Conservation (phyloP, 2,113 vertebrate genomes). For the Mesoclemmys tuberculata region DNA sequence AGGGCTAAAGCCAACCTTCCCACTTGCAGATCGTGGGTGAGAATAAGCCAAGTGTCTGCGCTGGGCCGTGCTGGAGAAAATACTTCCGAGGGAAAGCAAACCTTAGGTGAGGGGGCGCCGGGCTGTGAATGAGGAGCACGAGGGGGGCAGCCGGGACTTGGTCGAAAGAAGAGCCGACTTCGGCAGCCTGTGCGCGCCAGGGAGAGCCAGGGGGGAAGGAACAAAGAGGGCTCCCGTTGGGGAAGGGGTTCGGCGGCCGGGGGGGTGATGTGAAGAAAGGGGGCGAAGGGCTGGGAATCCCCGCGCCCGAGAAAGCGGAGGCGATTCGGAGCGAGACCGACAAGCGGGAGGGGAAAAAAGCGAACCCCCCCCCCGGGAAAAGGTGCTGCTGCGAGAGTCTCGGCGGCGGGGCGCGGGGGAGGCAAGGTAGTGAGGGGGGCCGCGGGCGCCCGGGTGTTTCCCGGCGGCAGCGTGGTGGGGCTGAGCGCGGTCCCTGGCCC, state of each 20-base stretch:
- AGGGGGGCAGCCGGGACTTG: not conserved
- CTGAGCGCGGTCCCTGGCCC: conserved; percentile 26
- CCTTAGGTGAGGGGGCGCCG: no score
- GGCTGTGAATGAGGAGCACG: not conserved
- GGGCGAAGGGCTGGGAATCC: not conserved
- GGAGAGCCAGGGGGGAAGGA: not conserved
- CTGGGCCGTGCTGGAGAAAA: not conserved
- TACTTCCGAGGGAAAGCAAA: not conserved
- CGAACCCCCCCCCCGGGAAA: not conserved
- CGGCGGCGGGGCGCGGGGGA: not conserved
- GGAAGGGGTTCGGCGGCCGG: not conserved
- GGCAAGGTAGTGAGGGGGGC: no score
- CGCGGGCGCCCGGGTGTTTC: no score
- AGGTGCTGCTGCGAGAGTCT: no score
- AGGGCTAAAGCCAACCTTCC: not conserved
- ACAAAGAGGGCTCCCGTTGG: not conserved
- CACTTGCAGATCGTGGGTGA: not conserved
- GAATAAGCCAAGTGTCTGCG: not conserved
- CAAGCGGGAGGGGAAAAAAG: not conserved
- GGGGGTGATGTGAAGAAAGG: not conserved
- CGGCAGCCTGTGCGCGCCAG: not conserved
- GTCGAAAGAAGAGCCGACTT: not conserved
- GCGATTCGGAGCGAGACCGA: not conserved
- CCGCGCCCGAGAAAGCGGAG: not conserved
- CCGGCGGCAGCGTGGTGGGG: not conserved